Conservation (phyloP, 2,888 invertebrate species). For the Napeogenes inachia region DNA sequence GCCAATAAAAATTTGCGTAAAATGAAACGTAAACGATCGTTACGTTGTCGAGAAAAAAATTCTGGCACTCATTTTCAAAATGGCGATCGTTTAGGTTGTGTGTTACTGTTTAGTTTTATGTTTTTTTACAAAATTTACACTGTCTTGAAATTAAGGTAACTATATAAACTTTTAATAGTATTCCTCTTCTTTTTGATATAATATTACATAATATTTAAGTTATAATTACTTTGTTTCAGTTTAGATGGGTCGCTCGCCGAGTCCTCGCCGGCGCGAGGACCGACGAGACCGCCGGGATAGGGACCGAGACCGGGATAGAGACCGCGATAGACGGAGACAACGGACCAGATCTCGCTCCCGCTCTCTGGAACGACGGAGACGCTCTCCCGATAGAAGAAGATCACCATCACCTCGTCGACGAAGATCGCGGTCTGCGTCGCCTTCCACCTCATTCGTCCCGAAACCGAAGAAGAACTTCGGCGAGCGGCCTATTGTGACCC, state of each 20-base stretch:
- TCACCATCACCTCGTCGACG: constrained; percentile 49
- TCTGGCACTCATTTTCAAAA: constrained; percentile 52
- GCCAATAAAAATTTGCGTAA: not conserved
- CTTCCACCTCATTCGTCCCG: constrained; percentile 59
- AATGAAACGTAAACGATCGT: constrained; percentile 40
- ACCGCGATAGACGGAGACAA: constrained; percentile 61
- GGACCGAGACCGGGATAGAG: constrained; percentile 58
- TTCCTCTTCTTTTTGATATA: not conserved
- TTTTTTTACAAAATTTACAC: constrained; percentile 56
- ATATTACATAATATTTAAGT: constrained; percentile 21
- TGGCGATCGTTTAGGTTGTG: constrained; percentile 67
- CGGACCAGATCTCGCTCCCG: constrained; percentile 66
- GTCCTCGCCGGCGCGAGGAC: constrained; percentile 69
- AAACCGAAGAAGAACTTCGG: constrained; percentile 63
- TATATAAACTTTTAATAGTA: constrained; percentile 13
- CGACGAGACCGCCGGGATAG: constrained; percentile 42
- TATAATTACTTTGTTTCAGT: constrained; percentile 31
- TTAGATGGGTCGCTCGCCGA: constrained; percentile 72
- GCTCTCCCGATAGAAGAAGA: constrained; percentile 63
- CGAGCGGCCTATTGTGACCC: constrained; percentile 83
- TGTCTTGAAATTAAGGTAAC: constrained; percentile 60
- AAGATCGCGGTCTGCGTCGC: constrained; percentile 58
- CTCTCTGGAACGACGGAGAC: constrained; percentile 61
- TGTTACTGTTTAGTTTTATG: constrained; percentile 58
- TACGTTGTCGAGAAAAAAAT: constrained; percentile 30